Conservation (phyloP, 2,888 invertebrate genomes). For the Clusia tigrina region DNA sequence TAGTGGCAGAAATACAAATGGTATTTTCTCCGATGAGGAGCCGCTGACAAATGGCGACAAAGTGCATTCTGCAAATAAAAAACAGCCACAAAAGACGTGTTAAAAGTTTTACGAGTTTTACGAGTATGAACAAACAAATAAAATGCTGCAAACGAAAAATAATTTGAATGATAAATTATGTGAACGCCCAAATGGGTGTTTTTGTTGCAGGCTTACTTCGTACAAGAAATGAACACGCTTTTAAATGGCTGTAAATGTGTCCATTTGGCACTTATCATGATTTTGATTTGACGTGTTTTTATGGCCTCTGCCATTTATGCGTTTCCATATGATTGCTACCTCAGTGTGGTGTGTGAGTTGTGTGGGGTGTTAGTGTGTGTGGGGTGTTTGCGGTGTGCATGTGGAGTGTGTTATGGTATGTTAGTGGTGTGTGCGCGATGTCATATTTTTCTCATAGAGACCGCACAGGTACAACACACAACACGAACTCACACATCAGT, state of each 20-base stretch:
- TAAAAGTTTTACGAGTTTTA: no score
- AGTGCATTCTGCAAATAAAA: slow-evolving; percentile 74
- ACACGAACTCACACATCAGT: neutral
- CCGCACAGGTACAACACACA: no score
- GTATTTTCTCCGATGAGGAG: slow-evolving; percentile 79
- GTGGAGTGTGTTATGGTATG: no score
- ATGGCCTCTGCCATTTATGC: neutral
- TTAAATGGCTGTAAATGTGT: neutral
- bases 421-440: no score
- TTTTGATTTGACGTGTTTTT: neutral
- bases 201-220: no score
- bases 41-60: slow-evolving; percentile 81
- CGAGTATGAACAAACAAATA: slow-evolving; percentile 19
- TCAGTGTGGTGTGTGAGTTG: no score
- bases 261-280: neutral
- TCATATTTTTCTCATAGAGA: no score
- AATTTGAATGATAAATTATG: slow-evolving; percentile 27
- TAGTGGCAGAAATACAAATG: slow-evolving; percentile 84
- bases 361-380: no score
- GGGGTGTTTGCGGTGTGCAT: no score
- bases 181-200: no score
- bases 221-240: neutral
- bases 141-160: slow-evolving; percentile 10
- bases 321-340: neutral
- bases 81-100: slow-evolving; percentile 10